Conservation (phyloP, 2,797 vertebrate species). For the Rhincodon typus region DNA sequence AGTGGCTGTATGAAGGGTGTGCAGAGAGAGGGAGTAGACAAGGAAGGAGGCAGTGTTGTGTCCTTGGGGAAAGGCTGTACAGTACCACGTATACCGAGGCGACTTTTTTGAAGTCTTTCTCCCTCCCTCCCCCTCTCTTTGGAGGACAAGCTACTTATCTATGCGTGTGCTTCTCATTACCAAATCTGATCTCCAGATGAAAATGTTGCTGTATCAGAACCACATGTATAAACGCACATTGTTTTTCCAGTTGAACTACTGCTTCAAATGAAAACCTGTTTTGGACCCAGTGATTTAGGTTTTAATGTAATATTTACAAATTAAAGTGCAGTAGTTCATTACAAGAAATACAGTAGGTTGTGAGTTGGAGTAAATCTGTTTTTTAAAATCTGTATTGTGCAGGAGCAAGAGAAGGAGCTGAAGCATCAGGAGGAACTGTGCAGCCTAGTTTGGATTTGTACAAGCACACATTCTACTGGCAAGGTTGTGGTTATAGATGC, state of each 20-base stretch:
- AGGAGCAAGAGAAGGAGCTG: constrained; percentile 91
- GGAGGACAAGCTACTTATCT: too few relatives aligned
- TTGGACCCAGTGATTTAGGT: neutral
- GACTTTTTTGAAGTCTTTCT: neutral
- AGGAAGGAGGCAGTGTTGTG: neutral
- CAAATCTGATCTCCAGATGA: neutral
- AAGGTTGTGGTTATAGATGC: constrained; percentile 89
- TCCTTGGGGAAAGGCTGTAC: too few relatives aligned
- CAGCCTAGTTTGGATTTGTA: constrained; percentile 94
- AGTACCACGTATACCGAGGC: too few relatives aligned
- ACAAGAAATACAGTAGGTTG: neutral
- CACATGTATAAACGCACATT: neutral
- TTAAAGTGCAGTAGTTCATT: neutral
- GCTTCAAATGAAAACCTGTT: neutral
- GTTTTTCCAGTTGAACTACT: neutral
- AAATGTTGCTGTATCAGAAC: neutral
- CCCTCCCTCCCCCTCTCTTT: neutral
- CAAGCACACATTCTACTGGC: constrained; percentile 82
- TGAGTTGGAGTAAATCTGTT: neutral
- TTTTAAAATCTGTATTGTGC: constrained; percentile 17
- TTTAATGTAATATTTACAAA: neutral
- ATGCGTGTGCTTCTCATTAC: neutral
- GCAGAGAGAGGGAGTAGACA: too few relatives aligned
- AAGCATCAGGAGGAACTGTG: constrained; percentile 83
- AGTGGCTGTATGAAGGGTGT: too few relatives aligned